Evolutionary conservation across 37 sponge, comb jelly and placozoan species (phyloP).

Genomic region (Beroe ovata): DNA sequence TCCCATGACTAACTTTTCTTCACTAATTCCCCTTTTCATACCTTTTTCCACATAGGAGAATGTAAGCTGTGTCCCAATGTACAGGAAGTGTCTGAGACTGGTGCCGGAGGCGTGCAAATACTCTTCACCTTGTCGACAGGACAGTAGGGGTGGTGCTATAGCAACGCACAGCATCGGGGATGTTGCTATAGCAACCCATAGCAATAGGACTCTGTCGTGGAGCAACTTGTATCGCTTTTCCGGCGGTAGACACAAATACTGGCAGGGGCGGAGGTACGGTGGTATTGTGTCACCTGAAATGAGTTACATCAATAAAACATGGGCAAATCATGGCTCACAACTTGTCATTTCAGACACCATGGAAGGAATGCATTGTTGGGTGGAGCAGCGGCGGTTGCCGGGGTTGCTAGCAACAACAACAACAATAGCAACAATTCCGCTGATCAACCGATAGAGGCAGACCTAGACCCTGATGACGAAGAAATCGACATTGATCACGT

Average conservation of each 20-base stretch:
- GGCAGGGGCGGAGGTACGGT: background rate
- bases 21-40: too few relatives aligned
- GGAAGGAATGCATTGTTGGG: background rate
- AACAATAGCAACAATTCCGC: background rate
- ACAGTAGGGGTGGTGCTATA: too few relatives aligned
- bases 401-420: background rate
- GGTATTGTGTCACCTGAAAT: background rate
- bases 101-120: background rate
- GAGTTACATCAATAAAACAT: background rate
- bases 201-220: background rate
- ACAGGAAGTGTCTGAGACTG: background rate
- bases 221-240: background rate
- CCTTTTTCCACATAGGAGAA: too few relatives aligned
- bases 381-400: background rate
- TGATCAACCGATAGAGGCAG: background rate
- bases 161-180: too few relatives aligned
- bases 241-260: background rate
- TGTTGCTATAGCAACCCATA: too few relatives aligned
- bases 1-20: too few relatives aligned
- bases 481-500: constrained; percentile 53
- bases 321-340: background rate
- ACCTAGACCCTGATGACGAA: constrained; percentile 22
- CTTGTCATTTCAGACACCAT: background rate
- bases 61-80: background rate
- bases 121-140: background rate